Evolutionary conservation across 1,140 invertebrate genomes (phyloP).

Genomic region (Planococcus citri): DNA sequence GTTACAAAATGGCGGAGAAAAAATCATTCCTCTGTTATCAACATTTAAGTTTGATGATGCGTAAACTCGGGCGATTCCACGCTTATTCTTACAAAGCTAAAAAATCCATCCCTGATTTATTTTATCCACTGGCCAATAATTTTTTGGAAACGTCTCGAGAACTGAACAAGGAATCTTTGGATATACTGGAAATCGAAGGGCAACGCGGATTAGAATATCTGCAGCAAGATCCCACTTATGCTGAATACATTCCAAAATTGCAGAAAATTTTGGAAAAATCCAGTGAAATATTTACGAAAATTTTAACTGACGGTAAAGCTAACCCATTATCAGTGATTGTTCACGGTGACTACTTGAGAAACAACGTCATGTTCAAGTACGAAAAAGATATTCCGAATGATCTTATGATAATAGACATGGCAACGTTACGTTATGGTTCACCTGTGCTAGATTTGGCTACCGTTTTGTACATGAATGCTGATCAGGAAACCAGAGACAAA

Average conservation of each 20-base stretch:
- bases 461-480: constrained; percentile 34
- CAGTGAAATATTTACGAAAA: background rate
- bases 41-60: background rate
- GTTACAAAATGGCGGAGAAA: too few species aligned
- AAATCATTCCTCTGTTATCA: too few species aligned
- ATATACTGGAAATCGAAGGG: background rate
- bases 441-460: constrained; percentile 35
- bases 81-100: too few species aligned
- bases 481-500: constrained; percentile 24
- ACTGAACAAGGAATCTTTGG: background rate
- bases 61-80: background rate
- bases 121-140: background rate
- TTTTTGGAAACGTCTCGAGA: background rate
- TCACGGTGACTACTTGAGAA: constrained; percentile 37
- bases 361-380: constrained; percentile 29
- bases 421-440: constrained; percentile 31
- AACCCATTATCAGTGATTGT: constrained; percentile 32
- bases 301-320: background rate
- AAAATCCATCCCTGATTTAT: background rate
- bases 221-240: background rate
- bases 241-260: background rate
- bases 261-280: background rate
- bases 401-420: constrained; percentile 35
- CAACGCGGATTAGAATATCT: background rate
- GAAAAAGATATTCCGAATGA: constrained; percentile 26